phyloP scores from a whole-genome alignment of 1,140 invertebrate genomes.

The Drosophila equinoxialis region DNA sequence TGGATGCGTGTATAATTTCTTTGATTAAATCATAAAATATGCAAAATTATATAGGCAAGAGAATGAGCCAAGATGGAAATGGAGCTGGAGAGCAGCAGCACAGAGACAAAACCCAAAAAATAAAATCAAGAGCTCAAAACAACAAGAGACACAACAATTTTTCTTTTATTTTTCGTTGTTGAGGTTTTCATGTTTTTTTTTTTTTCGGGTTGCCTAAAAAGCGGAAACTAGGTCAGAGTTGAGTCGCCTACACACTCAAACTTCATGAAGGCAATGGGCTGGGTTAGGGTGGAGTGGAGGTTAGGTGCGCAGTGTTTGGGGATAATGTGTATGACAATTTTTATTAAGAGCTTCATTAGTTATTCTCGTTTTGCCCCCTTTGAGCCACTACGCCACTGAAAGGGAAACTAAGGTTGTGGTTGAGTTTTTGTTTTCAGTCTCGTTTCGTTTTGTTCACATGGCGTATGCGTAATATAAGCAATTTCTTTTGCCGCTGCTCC shows the following conservation, averaged over 20 bases:
- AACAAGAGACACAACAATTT: constrained; percentile 26
- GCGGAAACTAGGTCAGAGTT: constrained; percentile 78
- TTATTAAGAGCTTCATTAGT: constrained; percentile 2
- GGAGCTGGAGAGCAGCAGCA: neutral
- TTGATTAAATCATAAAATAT: constrained; percentile 82
- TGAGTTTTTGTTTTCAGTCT: neutral
- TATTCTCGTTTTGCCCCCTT: constrained; percentile 1
- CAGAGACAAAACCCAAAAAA: constrained; percentile 37
- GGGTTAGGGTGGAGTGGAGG: neutral
- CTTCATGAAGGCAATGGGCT: neutral
- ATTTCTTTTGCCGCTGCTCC: constrained; percentile 30
- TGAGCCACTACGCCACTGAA: neutral
- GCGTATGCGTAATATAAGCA: constrained; percentile 55
- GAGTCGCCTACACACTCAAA: constrained; percentile 38
- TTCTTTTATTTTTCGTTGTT: constrained; percentile 3
- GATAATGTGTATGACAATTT: neutral
- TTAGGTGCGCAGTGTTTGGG: neutral
- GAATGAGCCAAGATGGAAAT: constrained; percentile 17
- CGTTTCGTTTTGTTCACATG: constrained; percentile 32
- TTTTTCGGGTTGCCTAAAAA: constrained; percentile 67
- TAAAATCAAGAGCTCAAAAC: neutral
- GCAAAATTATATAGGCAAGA: constrained; percentile 57
- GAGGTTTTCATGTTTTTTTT: constrained; percentile 23
- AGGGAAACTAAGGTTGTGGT: constrained; percentile 6
- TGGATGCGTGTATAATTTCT: constrained; percentile 73